phyloP scores from a whole-genome alignment of 2,888 invertebrate genomes.

The Archips crataeganus region DNA sequence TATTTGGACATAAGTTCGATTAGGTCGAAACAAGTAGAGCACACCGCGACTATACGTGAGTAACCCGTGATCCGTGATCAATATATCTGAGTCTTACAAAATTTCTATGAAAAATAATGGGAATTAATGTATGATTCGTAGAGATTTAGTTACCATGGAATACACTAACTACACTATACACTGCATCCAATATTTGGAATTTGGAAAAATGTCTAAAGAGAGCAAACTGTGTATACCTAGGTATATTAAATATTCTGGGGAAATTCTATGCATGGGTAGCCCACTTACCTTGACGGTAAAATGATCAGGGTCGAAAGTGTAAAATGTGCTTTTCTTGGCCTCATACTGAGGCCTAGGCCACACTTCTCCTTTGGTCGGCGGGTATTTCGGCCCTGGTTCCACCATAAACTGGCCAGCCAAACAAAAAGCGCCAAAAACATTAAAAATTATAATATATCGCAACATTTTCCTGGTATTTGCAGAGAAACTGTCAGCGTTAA shows the following conservation, averaged over 20 bases:
- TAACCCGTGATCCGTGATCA: too few species aligned
- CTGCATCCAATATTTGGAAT: too few species aligned
- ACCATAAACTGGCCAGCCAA: slow-evolving; percentile 47
- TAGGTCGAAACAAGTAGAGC: too few species aligned
- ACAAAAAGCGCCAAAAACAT: slow-evolving; percentile 19
- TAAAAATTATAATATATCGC: slow-evolving; percentile 19
- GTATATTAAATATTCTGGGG: neutral
- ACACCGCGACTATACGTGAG: too few species aligned
- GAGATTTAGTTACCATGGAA: too few species aligned
- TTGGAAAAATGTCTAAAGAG: too few species aligned
- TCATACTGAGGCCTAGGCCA: slow-evolving; percentile 89
- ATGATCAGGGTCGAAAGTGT: slow-evolving; percentile 71
- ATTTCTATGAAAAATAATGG: too few species aligned
- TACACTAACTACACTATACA: too few species aligned
- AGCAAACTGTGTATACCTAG: too few species aligned
- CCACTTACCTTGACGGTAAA: slow-evolving; percentile 81
- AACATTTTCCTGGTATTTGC: slow-evolving; percentile 14
- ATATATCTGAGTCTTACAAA: too few species aligned
- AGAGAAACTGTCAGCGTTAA: neutral
- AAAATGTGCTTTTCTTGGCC: slow-evolving; percentile 68
- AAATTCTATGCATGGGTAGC: neutral
- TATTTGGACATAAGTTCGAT: too few species aligned
- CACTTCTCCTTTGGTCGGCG: slow-evolving; percentile 87
- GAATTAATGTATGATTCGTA: too few species aligned
- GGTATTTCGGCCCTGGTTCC: slow-evolving; percentile 79